These are phyloP conservation scores for Apodemus speciosus DNA, from an alignment of 2,113 vertebrate species.

Conservation along the genomic window DNA sequence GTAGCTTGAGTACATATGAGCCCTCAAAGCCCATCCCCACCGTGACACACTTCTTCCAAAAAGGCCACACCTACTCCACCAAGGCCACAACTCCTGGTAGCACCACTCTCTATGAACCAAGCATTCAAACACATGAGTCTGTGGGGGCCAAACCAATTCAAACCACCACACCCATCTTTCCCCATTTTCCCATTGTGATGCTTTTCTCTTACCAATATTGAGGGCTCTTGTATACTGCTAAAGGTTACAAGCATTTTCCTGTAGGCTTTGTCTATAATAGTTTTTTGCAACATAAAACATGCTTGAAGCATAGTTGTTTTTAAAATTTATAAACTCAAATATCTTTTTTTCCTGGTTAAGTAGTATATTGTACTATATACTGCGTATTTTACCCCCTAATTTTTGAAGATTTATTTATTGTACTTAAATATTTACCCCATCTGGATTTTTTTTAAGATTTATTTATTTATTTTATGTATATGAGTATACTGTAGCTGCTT, in stretches of 20 bases:
- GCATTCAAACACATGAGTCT: no score
- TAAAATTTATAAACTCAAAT: conserved; percentile 43
- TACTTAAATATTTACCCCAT: conserved; percentile 20
- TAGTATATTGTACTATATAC: conserved; percentile 33
- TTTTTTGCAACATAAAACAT: not conserved
- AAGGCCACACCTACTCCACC: no score
- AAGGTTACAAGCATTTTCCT: not conserved
- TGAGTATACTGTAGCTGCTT: no score
- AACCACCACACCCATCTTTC: not conserved
- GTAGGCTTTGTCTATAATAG: conserved; percentile 19
- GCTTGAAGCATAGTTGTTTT: not conserved
- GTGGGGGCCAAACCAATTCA: no score
- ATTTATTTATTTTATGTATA: no score
- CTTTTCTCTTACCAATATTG: conserved; percentile 15
- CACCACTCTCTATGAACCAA: no score
- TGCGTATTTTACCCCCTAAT: not conserved
- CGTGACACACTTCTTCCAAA: no score
- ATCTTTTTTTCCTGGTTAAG: conserved; percentile 45
- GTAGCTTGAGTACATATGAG: no score
- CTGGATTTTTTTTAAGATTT: not conserved
- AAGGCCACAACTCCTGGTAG: no score
- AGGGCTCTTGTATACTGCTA: conserved; percentile 9
- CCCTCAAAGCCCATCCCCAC: no score
- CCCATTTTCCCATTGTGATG: not conserved
- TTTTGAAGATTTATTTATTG: conserved; percentile 57